Conservation (phyloP, 2,888 invertebrate genomes). For the Scaptodrosophila latifasciaeformis region DNA sequence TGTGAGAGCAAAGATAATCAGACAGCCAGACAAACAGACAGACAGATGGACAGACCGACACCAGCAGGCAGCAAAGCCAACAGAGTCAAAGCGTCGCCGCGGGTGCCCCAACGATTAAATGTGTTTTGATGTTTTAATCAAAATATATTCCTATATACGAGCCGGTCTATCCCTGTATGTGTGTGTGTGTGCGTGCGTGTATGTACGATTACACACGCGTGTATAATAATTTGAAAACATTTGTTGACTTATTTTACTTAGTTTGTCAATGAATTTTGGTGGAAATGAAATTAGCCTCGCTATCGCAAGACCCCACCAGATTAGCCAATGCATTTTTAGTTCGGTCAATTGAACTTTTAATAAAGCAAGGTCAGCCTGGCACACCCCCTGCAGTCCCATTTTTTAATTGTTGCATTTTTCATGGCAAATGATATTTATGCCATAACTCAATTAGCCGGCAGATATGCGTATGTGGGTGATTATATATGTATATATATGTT, state of each 20-base stretch:
- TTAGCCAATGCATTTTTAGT: slow-evolving; percentile 1
- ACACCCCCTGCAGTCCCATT: slow-evolving; percentile 18
- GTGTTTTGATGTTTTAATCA: slow-evolving; percentile 51
- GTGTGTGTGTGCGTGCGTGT: slow-evolving; percentile 12
- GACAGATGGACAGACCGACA: no score
- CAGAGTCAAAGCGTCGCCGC: slow-evolving; percentile 26
- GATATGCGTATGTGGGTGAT: slow-evolving; percentile 9
- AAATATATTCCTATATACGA: slow-evolving; percentile 8
- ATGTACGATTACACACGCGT: background rate
- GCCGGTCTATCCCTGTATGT: background rate
- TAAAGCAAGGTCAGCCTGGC: slow-evolving; percentile 50
- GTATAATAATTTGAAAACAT: slow-evolving; percentile 4
- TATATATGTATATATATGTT: background rate
- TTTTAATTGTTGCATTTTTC: slow-evolving; percentile 60
- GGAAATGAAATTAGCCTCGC: no score
- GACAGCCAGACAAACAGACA: no score
- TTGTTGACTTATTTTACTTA: background rate
- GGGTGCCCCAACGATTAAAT: slow-evolving; percentile 27
- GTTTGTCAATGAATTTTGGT: no score
- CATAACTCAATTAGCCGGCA: slow-evolving; percentile 60
- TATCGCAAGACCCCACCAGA: no score
- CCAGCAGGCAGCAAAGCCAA: slow-evolving; percentile 8
- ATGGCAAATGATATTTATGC: slow-evolving; percentile 57
- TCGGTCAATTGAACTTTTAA: slow-evolving; percentile 40
- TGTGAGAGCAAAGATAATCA: no score